Evolutionary conservation across 2,797 vertebrate species (phyloP), one percentile per base, ranked within the genome.

Genomic region (Ceryle rudis): DNA sequence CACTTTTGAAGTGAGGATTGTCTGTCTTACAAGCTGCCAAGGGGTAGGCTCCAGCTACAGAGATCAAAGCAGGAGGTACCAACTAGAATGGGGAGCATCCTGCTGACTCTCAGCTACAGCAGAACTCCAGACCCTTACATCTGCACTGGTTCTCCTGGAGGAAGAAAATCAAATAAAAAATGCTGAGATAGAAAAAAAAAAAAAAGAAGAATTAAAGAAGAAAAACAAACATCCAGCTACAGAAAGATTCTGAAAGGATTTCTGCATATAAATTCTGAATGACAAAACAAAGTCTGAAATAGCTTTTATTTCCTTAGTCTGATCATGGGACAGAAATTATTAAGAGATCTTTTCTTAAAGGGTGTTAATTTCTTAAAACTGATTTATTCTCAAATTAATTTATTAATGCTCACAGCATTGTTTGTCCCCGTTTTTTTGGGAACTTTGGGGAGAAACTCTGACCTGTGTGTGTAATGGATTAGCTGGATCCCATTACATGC

Each of bases 401-500:
- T 29, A 26, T 23, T 37, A 60, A 51, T 13, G 3, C 37, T 61
- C 0, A 0, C 0, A 16, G 51, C 9, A 33, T 5, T 75, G 28
- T 41, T 73, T 61, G 31, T 28, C 18, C 11, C 35, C 10, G 13
- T 29, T 49, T 35, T 14, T 47, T 49, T 51, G 17, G 0, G 5
- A 37, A 31, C 51, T 87, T 4, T 17, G 10, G 21, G 44, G 23
- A 64, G 31, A 37, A 61, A 2, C 31, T 72, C 37, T 74, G 61
- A 39, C 37, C 23, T 25, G 12, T 31, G 11, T 22, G 10, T 11
- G 35, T 14, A 74, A 13, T 2, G 3, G 12, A 35, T 21, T 12
- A 54, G 22, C 39, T 21, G 28, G 39, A 81, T 44, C 29, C 51
- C 4, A 0, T 31, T 28, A 31, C 14, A 29, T 5, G 29, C 11